Evolutionary conservation across 2,113 vertebrate species (phyloP).

Genomic region (Cygnus buccinator): DNA sequence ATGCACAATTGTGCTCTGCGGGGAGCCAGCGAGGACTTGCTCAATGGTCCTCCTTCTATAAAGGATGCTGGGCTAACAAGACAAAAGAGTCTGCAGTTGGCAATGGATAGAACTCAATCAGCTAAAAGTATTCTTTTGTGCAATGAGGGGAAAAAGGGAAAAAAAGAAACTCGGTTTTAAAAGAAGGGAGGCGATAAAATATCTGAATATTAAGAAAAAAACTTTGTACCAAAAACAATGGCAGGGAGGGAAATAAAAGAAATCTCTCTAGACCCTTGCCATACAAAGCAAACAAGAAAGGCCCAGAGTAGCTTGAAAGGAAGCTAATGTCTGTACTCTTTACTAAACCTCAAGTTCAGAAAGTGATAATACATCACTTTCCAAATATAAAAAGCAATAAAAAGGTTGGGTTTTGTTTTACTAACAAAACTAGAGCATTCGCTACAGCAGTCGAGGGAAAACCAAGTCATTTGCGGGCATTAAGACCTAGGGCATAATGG

Average conservation of each 20-base stretch:
- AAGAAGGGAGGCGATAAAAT: constrained; percentile 68
- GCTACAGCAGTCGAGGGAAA: constrained; percentile 46
- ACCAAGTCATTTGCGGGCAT: background rate
- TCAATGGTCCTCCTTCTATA: constrained; percentile 62
- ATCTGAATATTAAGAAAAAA: constrained; percentile 69
- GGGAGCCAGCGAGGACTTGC: constrained; percentile 63
- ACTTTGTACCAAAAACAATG: constrained; percentile 62
- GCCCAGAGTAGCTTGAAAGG: constrained; percentile 63
- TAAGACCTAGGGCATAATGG: background rate
- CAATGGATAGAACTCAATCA: constrained; percentile 72
- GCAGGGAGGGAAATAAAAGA: constrained; percentile 58
- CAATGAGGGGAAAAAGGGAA: background rate
- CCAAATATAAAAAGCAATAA: constrained; percentile 55
- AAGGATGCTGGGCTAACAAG: constrained; percentile 64
- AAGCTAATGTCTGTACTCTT: constrained; percentile 59
- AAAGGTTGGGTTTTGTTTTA: constrained; percentile 65
- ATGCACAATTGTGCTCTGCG: constrained; percentile 64
- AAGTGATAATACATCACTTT: constrained; percentile 57
- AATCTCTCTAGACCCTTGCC: constrained; percentile 63
- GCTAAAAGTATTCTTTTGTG: constrained; percentile 71
- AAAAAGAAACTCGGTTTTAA: constrained; percentile 32
- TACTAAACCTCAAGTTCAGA: constrained; percentile 42
- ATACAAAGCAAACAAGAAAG: constrained; percentile 66
- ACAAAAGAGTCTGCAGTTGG: constrained; percentile 67
- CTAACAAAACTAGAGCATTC: constrained; percentile 49